Evolutionary conservation across 30 jellyfish, hydroid and myxozoan species (phyloP).

Genomic region (Cassiopea xamachana): DNA sequence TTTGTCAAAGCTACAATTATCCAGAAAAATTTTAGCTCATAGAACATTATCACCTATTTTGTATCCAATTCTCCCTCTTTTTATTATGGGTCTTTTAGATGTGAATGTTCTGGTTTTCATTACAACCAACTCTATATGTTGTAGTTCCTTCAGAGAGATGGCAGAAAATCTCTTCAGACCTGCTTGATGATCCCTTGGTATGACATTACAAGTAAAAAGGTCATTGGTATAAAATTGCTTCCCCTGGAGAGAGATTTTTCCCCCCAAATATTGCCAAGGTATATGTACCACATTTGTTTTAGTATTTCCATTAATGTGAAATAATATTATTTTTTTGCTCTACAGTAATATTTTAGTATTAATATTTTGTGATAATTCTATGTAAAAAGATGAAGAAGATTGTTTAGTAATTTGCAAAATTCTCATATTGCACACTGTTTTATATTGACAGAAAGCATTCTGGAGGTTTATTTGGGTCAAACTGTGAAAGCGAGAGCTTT

Average conservation of each 20-base stretch:
- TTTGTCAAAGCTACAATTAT: no score
- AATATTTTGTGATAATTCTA: no score
- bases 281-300: neutral
- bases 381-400: no score
- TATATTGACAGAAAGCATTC: conserved; percentile 24
- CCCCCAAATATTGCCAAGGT: conserved; percentile 67
- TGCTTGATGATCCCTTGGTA: conserved; percentile 57
- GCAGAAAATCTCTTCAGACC: conserved; percentile 10
- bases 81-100: neutral
- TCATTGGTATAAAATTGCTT: conserved; percentile 43
- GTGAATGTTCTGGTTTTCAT: neutral
- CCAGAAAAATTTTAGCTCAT: neutral
- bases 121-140: neutral
- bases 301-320: neutral
- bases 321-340: neutral
- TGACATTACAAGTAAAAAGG: conserved; percentile 37
- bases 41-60: neutral
- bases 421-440: no score
- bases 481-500: conserved; percentile 15
- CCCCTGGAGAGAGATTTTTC: conserved; percentile 49
- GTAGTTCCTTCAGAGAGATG: conserved; percentile 25
- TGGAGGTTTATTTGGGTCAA: conserved; percentile 78
- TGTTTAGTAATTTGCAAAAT: no score
- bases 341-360: neutral
- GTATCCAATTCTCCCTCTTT: neutral